A percentile compares a stretch with the other conserved stretches of the same genome.
Evolutionary conservation across 2,113 vertebrate genomes (phyloP).

Genomic region (Nycticebus coucang): DNA sequence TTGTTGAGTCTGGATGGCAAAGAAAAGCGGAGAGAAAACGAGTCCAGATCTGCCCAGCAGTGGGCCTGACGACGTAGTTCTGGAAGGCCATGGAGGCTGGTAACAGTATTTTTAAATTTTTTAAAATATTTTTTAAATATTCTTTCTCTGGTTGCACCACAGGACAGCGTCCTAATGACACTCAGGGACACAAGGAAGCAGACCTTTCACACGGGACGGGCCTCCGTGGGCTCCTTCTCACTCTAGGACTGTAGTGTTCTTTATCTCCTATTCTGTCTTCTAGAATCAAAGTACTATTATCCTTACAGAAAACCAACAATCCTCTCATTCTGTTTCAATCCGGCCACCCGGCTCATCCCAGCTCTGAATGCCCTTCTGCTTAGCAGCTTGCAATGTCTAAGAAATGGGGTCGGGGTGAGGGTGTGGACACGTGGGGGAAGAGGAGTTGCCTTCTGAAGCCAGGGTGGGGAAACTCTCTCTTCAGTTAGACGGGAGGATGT

Average conservation of each 20-base stretch:
- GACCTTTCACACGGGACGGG: not conserved
- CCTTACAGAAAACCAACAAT: not conserved
- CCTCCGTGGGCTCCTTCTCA: not conserved
- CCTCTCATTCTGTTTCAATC: not conserved
- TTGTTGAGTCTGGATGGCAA: not conserved
- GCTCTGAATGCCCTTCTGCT: not conserved
- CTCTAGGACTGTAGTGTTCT: not conserved
- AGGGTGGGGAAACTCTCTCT: not conserved
- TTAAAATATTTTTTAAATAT: not conserved
- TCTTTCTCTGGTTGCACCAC: not conserved
- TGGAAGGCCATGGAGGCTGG: not conserved
- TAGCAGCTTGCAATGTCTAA: not conserved
- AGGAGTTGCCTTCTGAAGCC: not conserved
- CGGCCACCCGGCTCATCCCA: not conserved
- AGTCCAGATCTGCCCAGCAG: not conserved
- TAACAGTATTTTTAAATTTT: not conserved
- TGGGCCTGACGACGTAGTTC: not conserved
- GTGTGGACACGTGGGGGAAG: not conserved
- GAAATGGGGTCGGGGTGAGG: not conserved
- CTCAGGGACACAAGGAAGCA: not conserved
- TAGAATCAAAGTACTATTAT: not conserved
- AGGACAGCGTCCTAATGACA: not conserved
- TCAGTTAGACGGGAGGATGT: not conserved
- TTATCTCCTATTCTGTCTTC: not conserved
- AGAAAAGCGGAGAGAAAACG: not conserved